Conservation (phyloP, 2,888 invertebrate species). For the Mactromeris polynyma region DNA sequence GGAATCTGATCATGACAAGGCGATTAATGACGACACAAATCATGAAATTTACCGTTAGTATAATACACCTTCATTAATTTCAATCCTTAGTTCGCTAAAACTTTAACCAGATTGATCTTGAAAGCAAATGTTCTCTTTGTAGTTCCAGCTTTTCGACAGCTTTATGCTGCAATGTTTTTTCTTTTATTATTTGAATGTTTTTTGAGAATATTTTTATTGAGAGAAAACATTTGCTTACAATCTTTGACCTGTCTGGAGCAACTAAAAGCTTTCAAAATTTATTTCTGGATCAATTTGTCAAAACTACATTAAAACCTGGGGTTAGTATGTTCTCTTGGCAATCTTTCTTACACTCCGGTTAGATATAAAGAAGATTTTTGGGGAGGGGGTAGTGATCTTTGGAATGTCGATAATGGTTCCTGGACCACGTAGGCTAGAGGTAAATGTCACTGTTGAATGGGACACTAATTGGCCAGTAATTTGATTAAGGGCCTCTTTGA, state of each 20-base stretch:
- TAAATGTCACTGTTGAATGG: conserved; percentile 31
- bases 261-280: conserved; percentile 19
- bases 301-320: conserved; percentile 49
- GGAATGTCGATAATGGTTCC: conserved; percentile 34
- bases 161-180: not conserved
- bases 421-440: conserved; percentile 13
- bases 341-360: conserved; percentile 25
- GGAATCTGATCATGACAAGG: not conserved
- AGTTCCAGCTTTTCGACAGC: not conserved
- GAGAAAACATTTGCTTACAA: not conserved
- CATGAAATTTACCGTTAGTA: not conserved
- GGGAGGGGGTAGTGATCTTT: conserved; percentile 2
- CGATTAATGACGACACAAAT: not conserved
- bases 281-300: conserved; percentile 45
- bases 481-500: conserved; percentile 39
- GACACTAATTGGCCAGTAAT: conserved; percentile 46
- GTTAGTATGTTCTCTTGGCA: not conserved
- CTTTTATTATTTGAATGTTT: not conserved
- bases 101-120: not conserved
- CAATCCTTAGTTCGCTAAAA: not conserved
- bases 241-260: not conserved
- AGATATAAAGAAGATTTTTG: conserved; percentile 22
- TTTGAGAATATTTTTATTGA: not conserved
- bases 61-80: not conserved
- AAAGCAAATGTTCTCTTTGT: not conserved